A percentile compares a stretch with the other conserved stretches of the same genome.
These are phyloP conservation scores for Amniataba percoides DNA, from an alignment of 2,797 vertebrate species.

Conservation along the genomic window DNA sequence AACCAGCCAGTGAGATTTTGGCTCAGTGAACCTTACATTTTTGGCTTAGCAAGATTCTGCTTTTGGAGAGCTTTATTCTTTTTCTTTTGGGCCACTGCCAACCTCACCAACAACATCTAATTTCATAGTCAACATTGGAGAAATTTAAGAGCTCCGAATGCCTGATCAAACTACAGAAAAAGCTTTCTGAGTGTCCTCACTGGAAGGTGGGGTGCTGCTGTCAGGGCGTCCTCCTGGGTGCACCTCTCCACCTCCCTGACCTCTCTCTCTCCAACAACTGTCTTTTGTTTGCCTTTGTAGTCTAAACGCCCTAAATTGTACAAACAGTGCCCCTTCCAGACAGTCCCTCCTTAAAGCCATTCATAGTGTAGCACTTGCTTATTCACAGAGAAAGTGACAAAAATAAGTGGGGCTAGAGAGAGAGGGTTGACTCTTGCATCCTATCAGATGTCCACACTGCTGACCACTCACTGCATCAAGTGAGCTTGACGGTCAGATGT, in stretches of 20 bases:
- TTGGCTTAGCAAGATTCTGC: not conserved
- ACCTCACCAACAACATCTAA: not conserved
- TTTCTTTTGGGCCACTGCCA: not conserved
- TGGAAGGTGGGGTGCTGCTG: not conserved
- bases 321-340: not conserved
- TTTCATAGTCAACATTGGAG: not conserved
- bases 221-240: not conserved
- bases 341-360: not conserved
- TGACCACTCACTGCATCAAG: not conserved
- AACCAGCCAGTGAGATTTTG: not conserved
- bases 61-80: not conserved
- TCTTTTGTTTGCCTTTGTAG: not conserved
- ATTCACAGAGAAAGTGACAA: not conserved
- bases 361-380: not conserved
- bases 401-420: no score
- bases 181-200: not conserved
- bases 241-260: not conserved
- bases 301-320: not conserved
- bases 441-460: not conserved
- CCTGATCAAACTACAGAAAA: not conserved
- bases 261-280: no score
- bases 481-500: not conserved
- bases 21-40: not conserved
- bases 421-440: no score
- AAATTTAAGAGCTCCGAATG: not conserved